Conservation (phyloP, 2,113 vertebrate species). For the Steatornis caripensis region DNA sequence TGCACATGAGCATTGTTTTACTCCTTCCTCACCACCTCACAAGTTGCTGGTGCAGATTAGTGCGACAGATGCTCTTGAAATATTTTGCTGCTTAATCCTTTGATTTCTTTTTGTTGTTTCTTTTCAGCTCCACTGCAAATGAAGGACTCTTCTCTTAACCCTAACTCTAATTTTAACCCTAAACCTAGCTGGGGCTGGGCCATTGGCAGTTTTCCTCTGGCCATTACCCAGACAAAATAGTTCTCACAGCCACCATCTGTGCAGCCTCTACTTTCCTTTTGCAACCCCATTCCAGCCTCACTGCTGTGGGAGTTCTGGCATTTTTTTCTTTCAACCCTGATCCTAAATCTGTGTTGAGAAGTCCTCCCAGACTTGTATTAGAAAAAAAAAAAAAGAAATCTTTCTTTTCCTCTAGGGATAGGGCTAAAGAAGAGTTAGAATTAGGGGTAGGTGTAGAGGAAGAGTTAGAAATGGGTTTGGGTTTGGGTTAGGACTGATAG, state of each 20-base stretch:
- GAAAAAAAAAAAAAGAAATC: too few species aligned
- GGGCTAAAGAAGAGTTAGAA: neutral
- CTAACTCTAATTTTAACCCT: neutral
- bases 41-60: neutral
- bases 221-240: neutral
- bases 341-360: neutral
- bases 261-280: neutral
- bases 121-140: neutral
- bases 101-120: neutral
- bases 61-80: neutral
- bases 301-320: neutral
- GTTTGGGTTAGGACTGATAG: neutral
- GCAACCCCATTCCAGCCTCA: neutral
- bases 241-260: neutral
- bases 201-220: neutral
- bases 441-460: neutral
- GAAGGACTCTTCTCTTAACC: neutral
- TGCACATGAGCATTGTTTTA: neutral
- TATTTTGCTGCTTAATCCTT: neutral
- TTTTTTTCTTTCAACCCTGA: neutral
- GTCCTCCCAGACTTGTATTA: neutral
- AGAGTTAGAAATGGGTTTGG: neutral
- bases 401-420: neutral
- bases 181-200: neutral
- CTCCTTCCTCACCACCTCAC: neutral